Evolutionary conservation across 2,113 vertebrate species (phyloP).

Genomic region (Morone chrysops): DNA sequence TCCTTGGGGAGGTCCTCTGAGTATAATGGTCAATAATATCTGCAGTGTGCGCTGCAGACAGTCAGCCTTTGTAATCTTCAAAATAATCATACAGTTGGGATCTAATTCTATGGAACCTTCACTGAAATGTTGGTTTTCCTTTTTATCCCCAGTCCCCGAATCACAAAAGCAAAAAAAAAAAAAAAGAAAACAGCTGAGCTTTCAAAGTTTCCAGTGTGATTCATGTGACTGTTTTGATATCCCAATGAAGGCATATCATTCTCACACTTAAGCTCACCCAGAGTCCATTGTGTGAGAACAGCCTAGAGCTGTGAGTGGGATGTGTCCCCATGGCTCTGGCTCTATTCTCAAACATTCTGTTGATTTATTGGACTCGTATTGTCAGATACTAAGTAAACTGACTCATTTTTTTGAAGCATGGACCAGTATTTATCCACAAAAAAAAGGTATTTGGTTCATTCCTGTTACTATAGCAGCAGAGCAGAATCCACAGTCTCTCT

Average conservation of each 20-base stretch:
- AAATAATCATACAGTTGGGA: conserved; percentile 42
- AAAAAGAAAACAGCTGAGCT: conserved; percentile 3
- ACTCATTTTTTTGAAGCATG: conserved; percentile 37
- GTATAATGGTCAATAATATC: conserved; percentile 58
- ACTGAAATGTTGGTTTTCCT: conserved; percentile 26
- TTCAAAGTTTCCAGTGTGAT: conserved; percentile 39
- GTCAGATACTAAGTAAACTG: conserved; percentile 51
- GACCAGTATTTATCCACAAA: conserved; percentile 37
- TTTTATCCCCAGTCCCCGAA: conserved; percentile 16
- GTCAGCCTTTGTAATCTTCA: conserved; percentile 40
- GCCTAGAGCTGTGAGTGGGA: conserved; percentile 61
- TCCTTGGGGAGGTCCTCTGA: conserved; percentile 44
- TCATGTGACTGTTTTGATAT: conserved; percentile 46
- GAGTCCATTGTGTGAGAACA: conserved; percentile 43
- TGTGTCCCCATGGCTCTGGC: conserved; percentile 47
- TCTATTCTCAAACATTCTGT: conserved; percentile 50
- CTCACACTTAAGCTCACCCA: conserved; percentile 31
- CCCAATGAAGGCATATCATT: conserved; percentile 30
- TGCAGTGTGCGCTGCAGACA: conserved; percentile 11
- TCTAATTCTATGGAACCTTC: conserved; percentile 17
- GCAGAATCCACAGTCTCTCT: conserved; percentile 3
- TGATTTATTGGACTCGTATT: conserved; percentile 59
- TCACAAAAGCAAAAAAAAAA: conserved; percentile 9
- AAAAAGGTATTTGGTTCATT: conserved; percentile 39
- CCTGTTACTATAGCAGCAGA: conserved; percentile 45